Evolutionary conservation across 2,888 invertebrate genomes (phyloP).

Genomic region (Orthonychiurus folsomi): DNA sequence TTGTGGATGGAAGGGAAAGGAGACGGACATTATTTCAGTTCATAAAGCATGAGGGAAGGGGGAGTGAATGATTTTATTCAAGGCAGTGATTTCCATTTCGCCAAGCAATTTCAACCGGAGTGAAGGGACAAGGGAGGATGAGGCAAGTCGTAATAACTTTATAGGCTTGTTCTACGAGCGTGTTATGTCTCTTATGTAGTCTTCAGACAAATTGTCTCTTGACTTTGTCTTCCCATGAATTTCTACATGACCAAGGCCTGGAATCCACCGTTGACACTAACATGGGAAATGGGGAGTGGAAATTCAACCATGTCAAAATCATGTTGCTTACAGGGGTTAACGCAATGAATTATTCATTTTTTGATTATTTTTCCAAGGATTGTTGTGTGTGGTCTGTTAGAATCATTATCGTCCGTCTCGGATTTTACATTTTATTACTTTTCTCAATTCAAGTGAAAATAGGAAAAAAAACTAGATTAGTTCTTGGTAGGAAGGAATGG

Average conservation of each 20-base stretch:
- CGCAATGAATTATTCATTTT: neutral
- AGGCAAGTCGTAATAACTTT: neutral
- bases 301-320: neutral
- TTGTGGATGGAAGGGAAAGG: no score
- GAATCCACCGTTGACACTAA: neutral
- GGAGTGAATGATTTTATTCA: constrained; percentile 21
- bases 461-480: no score
- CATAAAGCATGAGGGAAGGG: constrained; percentile 19
- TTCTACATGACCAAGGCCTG: neutral
- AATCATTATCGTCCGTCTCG: neutral
- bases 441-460: no score
- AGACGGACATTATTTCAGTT: constrained; percentile 17
- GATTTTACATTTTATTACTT: no score
- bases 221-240: neutral
- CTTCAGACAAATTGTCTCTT: neutral
- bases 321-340: neutral
- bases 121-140: neutral
- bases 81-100: neutral
- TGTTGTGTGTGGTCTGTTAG: neutral
- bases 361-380: neutral
- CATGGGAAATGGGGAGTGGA: no score
- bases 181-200: neutral
- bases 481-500: no score
- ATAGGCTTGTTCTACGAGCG: neutral
- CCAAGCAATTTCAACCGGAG: neutral